phyloP scores from a whole-genome alignment of 2,797 vertebrate genomes.

The Novumbra hubbsi region DNA sequence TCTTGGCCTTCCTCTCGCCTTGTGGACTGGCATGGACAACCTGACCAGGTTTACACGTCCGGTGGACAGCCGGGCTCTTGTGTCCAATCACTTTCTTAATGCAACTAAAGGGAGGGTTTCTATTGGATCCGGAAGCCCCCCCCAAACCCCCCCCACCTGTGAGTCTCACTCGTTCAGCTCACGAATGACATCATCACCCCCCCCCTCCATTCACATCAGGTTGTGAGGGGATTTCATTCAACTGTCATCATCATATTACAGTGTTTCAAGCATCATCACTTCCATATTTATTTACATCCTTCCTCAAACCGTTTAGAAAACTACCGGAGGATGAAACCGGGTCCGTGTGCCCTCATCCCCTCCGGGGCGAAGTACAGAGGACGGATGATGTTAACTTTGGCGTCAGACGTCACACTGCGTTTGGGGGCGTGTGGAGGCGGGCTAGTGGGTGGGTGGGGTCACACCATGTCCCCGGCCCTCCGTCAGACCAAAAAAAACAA shows the following conservation, averaged over 20 bases:
- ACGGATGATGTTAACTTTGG: slow-evolving; percentile 46
- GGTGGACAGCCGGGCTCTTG: no score
- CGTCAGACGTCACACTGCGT: slow-evolving; percentile 49
- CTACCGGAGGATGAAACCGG: slow-evolving; percentile 34
- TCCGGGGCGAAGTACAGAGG: slow-evolving; percentile 21
- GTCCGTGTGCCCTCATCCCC: slow-evolving; percentile 40
- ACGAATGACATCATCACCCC: neutral
- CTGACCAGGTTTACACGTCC: no score
- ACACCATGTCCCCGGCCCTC: slow-evolving; percentile 62
- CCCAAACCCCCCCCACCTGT: no score
- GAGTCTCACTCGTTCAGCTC: neutral
- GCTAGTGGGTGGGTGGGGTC: slow-evolving; percentile 35
- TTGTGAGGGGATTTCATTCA: neutral
- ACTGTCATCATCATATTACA: slow-evolving; percentile 25
- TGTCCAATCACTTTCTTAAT: no score
- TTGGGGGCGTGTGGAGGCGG: slow-evolving; percentile 20
- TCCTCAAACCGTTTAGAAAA: slow-evolving; percentile 26
- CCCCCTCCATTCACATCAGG: no score
- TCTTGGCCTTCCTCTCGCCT: no score
- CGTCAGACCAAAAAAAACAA: slow-evolving; percentile 59
- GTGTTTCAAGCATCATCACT: slow-evolving; percentile 4
- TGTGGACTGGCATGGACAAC: no score
- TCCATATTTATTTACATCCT: neutral
- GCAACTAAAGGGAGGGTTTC: no score
- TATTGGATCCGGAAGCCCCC: no score